Evolutionary conservation across 2,888 invertebrate genomes (phyloP), one percentile per base, ranked within the genome.

Genomic region (Trypoxylon attenuatum): DNA sequence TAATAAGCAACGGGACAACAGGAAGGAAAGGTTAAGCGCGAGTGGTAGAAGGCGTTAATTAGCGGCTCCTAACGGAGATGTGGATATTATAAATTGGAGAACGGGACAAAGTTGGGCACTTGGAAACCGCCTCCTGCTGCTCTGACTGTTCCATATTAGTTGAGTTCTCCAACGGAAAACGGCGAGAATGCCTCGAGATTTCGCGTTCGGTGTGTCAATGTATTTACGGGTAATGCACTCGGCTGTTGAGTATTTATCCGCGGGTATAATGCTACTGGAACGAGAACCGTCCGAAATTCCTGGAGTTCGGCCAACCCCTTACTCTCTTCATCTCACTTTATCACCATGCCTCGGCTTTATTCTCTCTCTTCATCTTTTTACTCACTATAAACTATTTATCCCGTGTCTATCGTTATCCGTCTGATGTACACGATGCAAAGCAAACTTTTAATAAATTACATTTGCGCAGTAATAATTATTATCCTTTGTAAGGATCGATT

Each of bases 21-120:
- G 38, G 18, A 33, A 47, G 27, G 50, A 66, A 62, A 43, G 42
- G 39, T 58, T 58, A 45, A 47, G 46, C 33, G 45, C 54, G 39
- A 52, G 50, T 43, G 16, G 27, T 21, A 56, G 66, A 69, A 76
- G 68, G 52, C 43, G 59, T 69, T 78, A 78, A 78, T 78, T 78
- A 78, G 73, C 62, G 23, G 53, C 67, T 62, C 29, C 55, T 68
- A 68, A 58, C 69, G 59, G 75, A 60, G 72, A 71, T 75, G 69
- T 61, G 74, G 66, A 71, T 74, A 69, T 71, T 73, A 79, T 76
- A 78, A 82, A 81, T 82, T 82, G 76, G 76, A 69, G 75, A 70
- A 56, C 59, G 50, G 58, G 47, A 41, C 70, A 47, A 63, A 71
- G 64, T 59, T 59, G 55, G 50, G 43, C 57, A 43, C 52, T 54